Base-by-base conservation (phyloP, 2,888 invertebrate genomes). In the Athalia cordata region DNA sequence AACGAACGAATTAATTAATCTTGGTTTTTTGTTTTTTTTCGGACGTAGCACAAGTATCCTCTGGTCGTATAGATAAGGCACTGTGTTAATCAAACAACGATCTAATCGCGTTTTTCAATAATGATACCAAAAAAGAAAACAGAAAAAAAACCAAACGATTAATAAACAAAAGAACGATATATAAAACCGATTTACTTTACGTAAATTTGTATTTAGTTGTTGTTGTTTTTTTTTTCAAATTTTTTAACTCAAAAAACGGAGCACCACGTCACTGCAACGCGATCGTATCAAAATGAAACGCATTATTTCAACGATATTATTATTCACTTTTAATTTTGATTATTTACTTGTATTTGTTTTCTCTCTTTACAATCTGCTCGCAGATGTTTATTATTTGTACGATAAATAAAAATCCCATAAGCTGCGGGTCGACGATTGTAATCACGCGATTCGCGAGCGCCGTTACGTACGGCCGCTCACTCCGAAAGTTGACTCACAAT, bases 401-500 rank as follows among this genome's bases (percentile, higher is more conserved):
- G 61, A 13, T 61, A n/a, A n/a, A 61, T n/a, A 61, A n/a, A 61
- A 65, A 47, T n/a, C 52, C 5, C 13, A 13, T 52, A 65, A 29
- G 15, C 52, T 15, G 15, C 62, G 62, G 11, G 11, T 29, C 29
- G 29, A 29, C 15, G 13, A 8, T 13, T 62, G 13, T 13, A 62
- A 83, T 82, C 84, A 83, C 87, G 85, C 86, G 86, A 29, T 49
- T 80, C 81, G 80, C 79, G 81, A 80, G 78, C 80, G 72, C 55
- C 77, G 77, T 81, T 83, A 81, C 85, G 79, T 82, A 80, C 84
- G 79, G 84, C 85, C 84, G 83, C 81, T 83, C 84, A 80, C 82
- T 80, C 82, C 85, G 84, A 86, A 84, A 83, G 84, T 84, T 83
- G 81, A 84, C 84, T 83, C 83, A 85, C 86, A 85, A 88, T 87